Evolutionary conservation across 1,140 invertebrate species (phyloP).

Genomic region (Leptoteleia sp.): DNA sequence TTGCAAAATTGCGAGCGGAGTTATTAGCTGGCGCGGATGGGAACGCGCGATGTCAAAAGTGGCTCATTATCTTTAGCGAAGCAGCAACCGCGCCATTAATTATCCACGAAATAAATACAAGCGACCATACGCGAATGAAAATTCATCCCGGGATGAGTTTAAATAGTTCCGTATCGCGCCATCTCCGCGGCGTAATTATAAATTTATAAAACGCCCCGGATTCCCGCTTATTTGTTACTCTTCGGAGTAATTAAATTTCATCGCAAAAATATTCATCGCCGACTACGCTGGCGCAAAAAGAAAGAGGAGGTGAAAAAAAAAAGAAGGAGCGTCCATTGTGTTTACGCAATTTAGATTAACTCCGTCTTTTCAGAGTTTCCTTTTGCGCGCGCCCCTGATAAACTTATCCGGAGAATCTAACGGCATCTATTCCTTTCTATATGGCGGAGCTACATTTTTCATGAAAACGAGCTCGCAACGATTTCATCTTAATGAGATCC

Average conservation of each 20-base stretch:
- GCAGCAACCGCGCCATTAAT: slow-evolving; percentile 2
- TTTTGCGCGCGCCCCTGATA: slow-evolving; percentile 47
- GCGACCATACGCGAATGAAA: slow-evolving; percentile 11
- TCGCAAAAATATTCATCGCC: slow-evolving; percentile 42
- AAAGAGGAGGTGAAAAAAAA: too few species aligned
- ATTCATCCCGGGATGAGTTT: slow-evolving; percentile 14
- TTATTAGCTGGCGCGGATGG: slow-evolving; percentile 14
- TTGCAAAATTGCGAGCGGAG: slow-evolving; percentile 13
- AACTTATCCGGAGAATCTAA: slow-evolving; percentile 60
- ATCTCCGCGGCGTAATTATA: slow-evolving; percentile 29
- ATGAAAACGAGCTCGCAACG: slow-evolving; percentile 62
- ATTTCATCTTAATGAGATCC: slow-evolving; percentile 67
- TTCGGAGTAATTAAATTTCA: slow-evolving; percentile 34
- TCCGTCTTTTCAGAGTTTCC: slow-evolving; percentile 46
- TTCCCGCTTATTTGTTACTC: slow-evolving; percentile 19
- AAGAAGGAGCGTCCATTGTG: slow-evolving; percentile 31
- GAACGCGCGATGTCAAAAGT: slow-evolving; percentile 39
- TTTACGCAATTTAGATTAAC: slow-evolving; percentile 62
- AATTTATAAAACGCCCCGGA: slow-evolving; percentile 23
- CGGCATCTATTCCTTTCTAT: slow-evolving; percentile 56
- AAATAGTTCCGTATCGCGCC: slow-evolving; percentile 18
- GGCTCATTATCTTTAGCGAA: slow-evolving; percentile 23
- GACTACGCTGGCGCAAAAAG: slow-evolving; percentile 10
- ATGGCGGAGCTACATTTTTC: slow-evolving; percentile 55
- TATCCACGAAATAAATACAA: slow-evolving; percentile 25